Evolutionary conservation across 2,113 vertebrate genomes (phyloP).

Genomic region (Calyptomena viridis): DNA sequence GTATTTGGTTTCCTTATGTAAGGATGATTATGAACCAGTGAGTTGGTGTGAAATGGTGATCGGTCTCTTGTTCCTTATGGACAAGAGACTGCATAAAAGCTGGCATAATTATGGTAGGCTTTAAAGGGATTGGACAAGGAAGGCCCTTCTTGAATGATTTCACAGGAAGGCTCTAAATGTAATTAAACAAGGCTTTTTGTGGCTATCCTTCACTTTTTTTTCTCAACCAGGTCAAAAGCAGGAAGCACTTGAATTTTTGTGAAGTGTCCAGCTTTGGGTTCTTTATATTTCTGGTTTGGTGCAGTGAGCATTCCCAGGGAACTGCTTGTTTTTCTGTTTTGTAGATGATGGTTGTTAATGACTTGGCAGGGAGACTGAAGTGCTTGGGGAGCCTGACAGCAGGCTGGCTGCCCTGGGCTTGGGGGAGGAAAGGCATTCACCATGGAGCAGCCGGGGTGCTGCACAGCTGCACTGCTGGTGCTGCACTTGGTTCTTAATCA

Average conservation of each 20-base stretch:
- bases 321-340: neutral
- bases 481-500: neutral
- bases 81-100: neutral
- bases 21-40: neutral
- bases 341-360: neutral
- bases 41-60: neutral
- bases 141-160: constrained; percentile 3
- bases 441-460: neutral
- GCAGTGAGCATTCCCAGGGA: neutral
- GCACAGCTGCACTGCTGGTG: neutral
- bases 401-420: neutral
- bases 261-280: constrained; percentile 15
- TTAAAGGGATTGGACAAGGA: neutral
- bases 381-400: neutral
- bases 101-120: neutral
- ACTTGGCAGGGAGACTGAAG: neutral
- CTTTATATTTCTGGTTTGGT: constrained; percentile 36
- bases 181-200: constrained; percentile 13
- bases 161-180: constrained; percentile 29
- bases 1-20: neutral
- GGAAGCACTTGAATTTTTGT: constrained; percentile 59
- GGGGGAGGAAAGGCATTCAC: neutral
- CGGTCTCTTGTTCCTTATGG: neutral
- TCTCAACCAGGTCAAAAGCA: constrained; percentile 55
- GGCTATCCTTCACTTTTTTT: neutral